A percentile compares a stretch with the other conserved stretches of the same genome.
Evolutionary conservation across 2,888 invertebrate genomes (phyloP).

Genomic region (Amblyjoppa fuscipennis): DNA sequence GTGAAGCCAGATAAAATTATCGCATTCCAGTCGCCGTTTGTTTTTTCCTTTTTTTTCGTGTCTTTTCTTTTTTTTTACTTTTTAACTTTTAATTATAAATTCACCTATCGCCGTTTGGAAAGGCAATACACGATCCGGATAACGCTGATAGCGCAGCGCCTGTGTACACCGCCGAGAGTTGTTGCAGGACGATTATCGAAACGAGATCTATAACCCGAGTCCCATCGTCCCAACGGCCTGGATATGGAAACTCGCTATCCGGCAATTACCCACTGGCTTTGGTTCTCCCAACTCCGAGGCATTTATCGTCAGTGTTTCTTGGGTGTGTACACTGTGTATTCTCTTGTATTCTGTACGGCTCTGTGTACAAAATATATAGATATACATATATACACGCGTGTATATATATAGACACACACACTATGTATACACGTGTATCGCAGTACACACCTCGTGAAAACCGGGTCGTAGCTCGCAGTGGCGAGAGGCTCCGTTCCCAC

Average conservation of each 20-base stretch:
- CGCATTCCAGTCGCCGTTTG: background rate
- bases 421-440: background rate
- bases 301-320: slow-evolving; percentile 18
- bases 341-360: slow-evolving; percentile 25
- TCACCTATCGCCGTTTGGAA: background rate
- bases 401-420: background rate
- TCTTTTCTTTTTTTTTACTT: background rate
- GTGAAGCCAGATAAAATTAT: background rate
- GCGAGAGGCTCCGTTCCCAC: slow-evolving; percentile 67
- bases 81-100: background rate
- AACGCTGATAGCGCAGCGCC: background rate
- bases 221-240: slow-evolving; percentile 61
- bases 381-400: background rate
- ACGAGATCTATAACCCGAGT: slow-evolving; percentile 60
- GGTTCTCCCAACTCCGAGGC: slow-evolving; percentile 24
- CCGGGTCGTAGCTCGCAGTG: slow-evolving; percentile 66
- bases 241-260: slow-evolving; percentile 67
- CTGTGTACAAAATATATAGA: background rate
- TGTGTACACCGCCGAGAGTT: background rate
- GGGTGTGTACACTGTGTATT: slow-evolving; percentile 38
- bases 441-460: slow-evolving; percentile 62
- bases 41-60: background rate
- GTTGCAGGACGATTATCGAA: slow-evolving; percentile 61
- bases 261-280: slow-evolving; percentile 61
- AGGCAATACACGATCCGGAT: slow-evolving; percentile 10